phyloP scores from a whole-genome alignment of 2,797 vertebrate species.

The Peromyscus aztecus region DNA sequence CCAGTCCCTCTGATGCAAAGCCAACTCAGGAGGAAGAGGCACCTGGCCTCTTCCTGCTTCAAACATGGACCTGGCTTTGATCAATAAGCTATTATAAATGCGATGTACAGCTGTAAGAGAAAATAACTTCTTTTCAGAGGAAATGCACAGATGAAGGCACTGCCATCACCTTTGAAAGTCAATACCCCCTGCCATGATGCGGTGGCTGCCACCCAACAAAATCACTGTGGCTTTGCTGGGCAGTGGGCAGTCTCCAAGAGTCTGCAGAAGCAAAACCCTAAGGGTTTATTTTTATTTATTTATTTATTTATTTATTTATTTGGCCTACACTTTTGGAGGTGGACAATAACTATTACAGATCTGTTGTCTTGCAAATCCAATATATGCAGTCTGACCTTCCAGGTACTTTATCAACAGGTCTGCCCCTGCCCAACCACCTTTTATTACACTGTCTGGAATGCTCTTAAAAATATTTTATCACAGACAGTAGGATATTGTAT shows the following conservation, averaged over 20 bases:
- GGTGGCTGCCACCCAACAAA: neutral
- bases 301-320: neutral
- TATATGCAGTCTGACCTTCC: neutral
- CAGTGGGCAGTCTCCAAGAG: neutral
- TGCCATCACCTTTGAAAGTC: conserved; percentile 40
- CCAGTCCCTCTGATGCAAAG: neutral
- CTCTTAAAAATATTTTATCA: conserved; percentile 24
- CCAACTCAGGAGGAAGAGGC: neutral
- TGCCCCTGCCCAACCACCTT: neutral
- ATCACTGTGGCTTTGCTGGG: rapidly evolving
- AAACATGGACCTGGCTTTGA: conserved; percentile 70
- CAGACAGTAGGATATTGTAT: neutral
- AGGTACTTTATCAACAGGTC: neutral
- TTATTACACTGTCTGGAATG: conserved; percentile 10
- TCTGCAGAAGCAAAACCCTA: neutral
- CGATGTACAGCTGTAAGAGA: conserved; percentile 48
- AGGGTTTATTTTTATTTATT: neutral
- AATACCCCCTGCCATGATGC: neutral
- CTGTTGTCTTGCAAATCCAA: conserved; percentile 33
- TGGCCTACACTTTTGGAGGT: neutral
- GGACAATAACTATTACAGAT: neutral
- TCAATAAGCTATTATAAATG: conserved; percentile 79
- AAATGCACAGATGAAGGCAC: conserved; percentile 66
- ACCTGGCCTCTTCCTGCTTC: conserved; percentile 44
- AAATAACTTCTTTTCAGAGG: conserved; percentile 74